Evolutionary conservation across 2,888 invertebrate species (phyloP).

Genomic region (Tinea trinotella): DNA sequence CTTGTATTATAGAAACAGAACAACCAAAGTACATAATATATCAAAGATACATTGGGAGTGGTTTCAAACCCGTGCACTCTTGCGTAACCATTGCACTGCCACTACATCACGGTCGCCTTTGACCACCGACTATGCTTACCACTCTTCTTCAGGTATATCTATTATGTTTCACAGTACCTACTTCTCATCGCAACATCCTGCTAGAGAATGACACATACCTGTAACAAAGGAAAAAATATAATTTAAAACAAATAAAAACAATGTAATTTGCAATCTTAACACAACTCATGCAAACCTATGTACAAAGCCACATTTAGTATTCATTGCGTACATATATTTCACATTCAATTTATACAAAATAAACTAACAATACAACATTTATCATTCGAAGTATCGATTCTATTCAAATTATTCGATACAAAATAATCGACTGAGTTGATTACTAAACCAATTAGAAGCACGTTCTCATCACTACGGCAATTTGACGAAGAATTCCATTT

Average conservation of each 20-base stretch:
- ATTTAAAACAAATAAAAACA: neutral
- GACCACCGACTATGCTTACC: too few species aligned
- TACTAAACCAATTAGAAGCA: constrained; percentile 4
- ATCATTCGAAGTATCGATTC: neutral
- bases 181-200: too few species aligned
- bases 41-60: too few species aligned
- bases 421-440: neutral
- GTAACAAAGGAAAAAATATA: neutral
- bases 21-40: too few species aligned
- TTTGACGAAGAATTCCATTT: constrained; percentile 14
- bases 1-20: too few species aligned
- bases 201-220: neutral
- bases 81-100: too few species aligned
- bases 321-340: neutral
- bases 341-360: neutral
- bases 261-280: too few species aligned
- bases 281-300: neutral
- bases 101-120: too few species aligned
- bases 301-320: neutral
- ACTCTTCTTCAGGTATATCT: too few species aligned
- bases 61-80: too few species aligned
- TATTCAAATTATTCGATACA: neutral
- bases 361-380: neutral
- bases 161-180: too few species aligned
- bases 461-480: constrained; percentile 7